Evolutionary conservation across 1,140 invertebrate genomes (phyloP).

Genomic region (Amphibalanus amphitrite): DNA sequence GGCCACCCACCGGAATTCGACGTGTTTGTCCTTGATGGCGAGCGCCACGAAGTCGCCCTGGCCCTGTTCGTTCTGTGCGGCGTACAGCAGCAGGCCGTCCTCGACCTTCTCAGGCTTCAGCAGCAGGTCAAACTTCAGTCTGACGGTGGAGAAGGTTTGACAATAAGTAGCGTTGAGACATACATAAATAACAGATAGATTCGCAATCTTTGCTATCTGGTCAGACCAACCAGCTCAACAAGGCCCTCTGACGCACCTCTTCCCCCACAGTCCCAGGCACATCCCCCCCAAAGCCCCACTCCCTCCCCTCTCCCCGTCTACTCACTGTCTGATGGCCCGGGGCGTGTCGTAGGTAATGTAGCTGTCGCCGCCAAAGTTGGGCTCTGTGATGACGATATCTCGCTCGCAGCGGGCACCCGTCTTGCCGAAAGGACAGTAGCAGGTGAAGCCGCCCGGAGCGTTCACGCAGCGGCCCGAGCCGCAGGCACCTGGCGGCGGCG

Average conservation of each 20-base stretch:
- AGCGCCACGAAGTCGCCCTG: constrained; percentile 71
- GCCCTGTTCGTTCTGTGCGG: constrained; percentile 62
- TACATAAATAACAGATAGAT: too few relatives aligned
- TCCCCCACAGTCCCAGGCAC: too few relatives aligned
- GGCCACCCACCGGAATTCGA: constrained; percentile 59
- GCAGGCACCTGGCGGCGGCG: constrained; percentile 45
- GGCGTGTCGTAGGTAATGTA: constrained; percentile 61
- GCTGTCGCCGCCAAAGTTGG: constrained; percentile 52
- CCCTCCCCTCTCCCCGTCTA: too few relatives aligned
- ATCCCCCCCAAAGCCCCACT: too few relatives aligned
- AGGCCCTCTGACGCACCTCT: too few relatives aligned
- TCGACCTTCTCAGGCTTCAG: constrained; percentile 15
- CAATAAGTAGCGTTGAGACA: too few relatives aligned
- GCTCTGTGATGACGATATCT: constrained; percentile 46
- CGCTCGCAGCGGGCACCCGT: constrained; percentile 53
- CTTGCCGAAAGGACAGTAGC: constrained; percentile 66
- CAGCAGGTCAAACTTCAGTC: background rate
- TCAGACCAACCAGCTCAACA: too few relatives aligned
- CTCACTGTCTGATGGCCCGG: constrained; percentile 38
- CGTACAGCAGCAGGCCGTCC: constrained; percentile 75
- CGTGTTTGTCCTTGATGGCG: constrained; percentile 51
- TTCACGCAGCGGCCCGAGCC: constrained; percentile 64
- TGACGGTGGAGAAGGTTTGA: too few relatives aligned
- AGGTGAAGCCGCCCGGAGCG: constrained; percentile 52
- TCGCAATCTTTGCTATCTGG: too few relatives aligned